Percentiles rank a stretch among this genome's conserved stretches.
Conservation (phyloP, 2,113 vertebrate genomes). For the Etheostoma spectabile region DNA sequence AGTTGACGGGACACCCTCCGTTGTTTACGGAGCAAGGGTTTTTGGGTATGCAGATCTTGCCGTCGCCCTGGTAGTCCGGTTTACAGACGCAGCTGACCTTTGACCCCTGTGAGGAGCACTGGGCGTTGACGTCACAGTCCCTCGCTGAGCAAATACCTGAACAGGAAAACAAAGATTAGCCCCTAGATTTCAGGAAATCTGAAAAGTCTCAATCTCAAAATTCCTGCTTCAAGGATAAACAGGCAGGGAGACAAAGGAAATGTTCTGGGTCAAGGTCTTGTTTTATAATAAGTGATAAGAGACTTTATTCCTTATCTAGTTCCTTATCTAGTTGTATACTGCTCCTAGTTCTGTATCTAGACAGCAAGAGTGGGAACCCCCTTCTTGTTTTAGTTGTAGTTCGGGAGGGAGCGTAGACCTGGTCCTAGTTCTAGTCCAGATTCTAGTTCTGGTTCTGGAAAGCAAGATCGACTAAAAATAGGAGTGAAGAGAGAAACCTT, state of each 20-base stretch:
- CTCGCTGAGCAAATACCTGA: constrained; percentile 81
- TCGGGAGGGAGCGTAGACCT: no score
- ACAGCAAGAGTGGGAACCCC: no score
- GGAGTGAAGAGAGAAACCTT: no score
- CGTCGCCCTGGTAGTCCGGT: constrained; percentile 88
- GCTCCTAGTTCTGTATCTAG: background rate
- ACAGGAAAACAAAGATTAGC: background rate
- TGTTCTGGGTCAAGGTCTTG: background rate
- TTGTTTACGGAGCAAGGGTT: constrained; percentile 89
- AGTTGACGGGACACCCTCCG: constrained; percentile 89
- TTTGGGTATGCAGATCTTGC: constrained; percentile 86
- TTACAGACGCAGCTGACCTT: constrained; percentile 87
- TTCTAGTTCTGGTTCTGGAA: no score
- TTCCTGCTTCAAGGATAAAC: background rate
- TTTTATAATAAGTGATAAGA: background rate
- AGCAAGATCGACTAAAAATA: no score
- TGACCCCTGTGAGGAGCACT: constrained; percentile 80
- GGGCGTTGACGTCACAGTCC: constrained; percentile 86
- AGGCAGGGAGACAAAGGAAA: background rate
- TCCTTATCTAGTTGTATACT: background rate
- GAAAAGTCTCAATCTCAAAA: background rate
- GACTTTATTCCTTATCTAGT: background rate
- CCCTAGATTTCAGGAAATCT: background rate
- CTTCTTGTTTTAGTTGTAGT: no score
- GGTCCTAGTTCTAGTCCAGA: background rate